These are phyloP conservation scores for Salticus scenicus DNA, from an alignment of 2,888 invertebrate species.

Conservation along the genomic window DNA sequence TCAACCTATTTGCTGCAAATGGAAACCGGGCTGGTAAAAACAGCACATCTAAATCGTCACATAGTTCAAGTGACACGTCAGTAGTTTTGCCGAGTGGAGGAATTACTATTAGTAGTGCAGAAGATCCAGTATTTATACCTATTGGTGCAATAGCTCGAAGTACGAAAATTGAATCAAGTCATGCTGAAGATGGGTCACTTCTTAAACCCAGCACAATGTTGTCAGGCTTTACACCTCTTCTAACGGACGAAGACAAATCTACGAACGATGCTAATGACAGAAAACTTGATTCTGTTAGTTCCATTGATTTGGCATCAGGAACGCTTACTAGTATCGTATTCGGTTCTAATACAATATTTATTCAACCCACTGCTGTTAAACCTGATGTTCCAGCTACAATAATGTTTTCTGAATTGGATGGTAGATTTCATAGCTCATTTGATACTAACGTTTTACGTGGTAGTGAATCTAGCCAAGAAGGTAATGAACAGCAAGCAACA, in stretches of 20 bases:
- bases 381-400: slow-evolving; percentile 19
- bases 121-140: slow-evolving; percentile 69
- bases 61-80: slow-evolving; percentile 19
- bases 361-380: slow-evolving; percentile 33
- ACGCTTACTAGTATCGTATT: slow-evolving; percentile 39
- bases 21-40: slow-evolving; percentile 39
- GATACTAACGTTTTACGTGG: slow-evolving; percentile 26
- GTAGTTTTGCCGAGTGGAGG: slow-evolving; percentile 61
- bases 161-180: slow-evolving; percentile 24
- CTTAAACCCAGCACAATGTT: slow-evolving; percentile 50
- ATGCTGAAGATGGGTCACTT: slow-evolving; percentile 1
- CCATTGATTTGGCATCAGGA: neutral
- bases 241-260: slow-evolving; percentile 21
- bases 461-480: slow-evolving; percentile 31
- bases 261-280: neutral
- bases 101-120: slow-evolving; percentile 61
- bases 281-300: neutral
- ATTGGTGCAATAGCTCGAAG: slow-evolving; percentile 67
- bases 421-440: slow-evolving; percentile 31
- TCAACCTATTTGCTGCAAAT: slow-evolving; percentile 71
- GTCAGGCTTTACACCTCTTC: slow-evolving; percentile 64
- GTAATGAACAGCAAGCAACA: slow-evolving; percentile 31
- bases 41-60: slow-evolving; percentile 1
- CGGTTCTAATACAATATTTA: slow-evolving; percentile 56
- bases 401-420: slow-evolving; percentile 38